Conservation (phyloP, 1,140 invertebrate species). For the Heliconius congener region DNA sequence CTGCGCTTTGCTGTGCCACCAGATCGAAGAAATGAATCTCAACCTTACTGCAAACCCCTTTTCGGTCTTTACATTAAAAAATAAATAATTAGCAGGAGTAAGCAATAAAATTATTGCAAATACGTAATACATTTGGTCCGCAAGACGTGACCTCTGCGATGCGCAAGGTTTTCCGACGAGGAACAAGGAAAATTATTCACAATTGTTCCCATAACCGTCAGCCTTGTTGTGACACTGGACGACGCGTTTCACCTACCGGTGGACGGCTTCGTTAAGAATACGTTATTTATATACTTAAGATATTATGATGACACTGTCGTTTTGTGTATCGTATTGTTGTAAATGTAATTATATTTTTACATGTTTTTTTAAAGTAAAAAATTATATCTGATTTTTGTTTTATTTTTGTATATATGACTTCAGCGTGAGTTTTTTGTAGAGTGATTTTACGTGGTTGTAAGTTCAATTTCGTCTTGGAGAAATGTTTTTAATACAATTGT, state of each 20-base stretch:
- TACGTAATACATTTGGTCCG: conserved; percentile 20
- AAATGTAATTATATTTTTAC: neutral
- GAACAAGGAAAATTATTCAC: conserved; percentile 68
- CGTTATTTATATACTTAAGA: conserved; percentile 6
- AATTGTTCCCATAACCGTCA: conserved; percentile 54
- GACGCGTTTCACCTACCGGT: conserved; percentile 37
- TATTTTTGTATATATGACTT: too few species aligned
- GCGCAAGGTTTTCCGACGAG: conserved; percentile 67
- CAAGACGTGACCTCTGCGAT: conserved; percentile 55
- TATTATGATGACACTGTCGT: neutral
- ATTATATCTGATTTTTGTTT: neutral
- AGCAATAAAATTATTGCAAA: conserved; percentile 15
- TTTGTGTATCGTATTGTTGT: neutral
- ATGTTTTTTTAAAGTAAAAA: neutral
- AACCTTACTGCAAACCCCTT: too few species aligned
- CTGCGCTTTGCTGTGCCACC: too few species aligned
- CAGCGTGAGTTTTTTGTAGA: neutral
- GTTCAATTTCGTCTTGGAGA: neutral
- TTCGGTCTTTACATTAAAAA: neutral
- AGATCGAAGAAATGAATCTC: too few species aligned
- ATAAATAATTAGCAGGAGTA: neutral
- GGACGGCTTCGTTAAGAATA: conserved; percentile 17
- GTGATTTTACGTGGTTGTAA: neutral
- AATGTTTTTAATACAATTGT: too few species aligned
- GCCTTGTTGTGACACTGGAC: conserved; percentile 58